These are phyloP conservation scores for Rotaria macrura DNA, from an alignment of 2,888 invertebrate species.

Conservation along the genomic window DNA sequence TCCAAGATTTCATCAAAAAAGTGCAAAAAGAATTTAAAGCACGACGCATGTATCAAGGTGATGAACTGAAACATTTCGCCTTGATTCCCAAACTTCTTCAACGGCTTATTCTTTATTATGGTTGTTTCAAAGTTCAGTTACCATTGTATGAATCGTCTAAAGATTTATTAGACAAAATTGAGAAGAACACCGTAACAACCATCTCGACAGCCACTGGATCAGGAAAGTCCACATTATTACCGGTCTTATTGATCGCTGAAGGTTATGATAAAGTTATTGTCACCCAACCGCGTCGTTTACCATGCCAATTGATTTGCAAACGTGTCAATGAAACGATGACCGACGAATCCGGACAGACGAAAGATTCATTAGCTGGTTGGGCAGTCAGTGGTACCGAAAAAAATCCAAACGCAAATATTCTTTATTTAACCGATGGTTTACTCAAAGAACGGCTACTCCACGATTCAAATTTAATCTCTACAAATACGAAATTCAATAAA, in stretches of 20 bases:
- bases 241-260: not conserved
- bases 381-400: not conserved
- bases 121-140: not conserved
- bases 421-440: not conserved
- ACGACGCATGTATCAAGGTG: not conserved
- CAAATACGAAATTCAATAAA: not conserved
- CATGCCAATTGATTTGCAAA: not conserved
- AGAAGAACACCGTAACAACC: not conserved
- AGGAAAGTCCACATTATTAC: not conserved
- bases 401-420: not conserved
- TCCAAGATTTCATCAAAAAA: not conserved
- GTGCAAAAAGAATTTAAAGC: not conserved
- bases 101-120: not conserved
- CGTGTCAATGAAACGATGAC: not conserved
- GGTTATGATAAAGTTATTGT: not conserved
- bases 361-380: not conserved
- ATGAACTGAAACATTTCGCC: not conserved
- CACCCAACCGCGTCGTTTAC: not conserved
- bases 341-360: not conserved
- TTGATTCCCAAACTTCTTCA: not conserved
- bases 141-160: not conserved
- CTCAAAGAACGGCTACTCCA: not conserved
- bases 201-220: not conserved
- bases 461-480: not conserved
- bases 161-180: not conserved